Evolutionary conservation across 1,140 invertebrate species (phyloP).

Genomic region (Lordiphosa stackelbergi): DNA sequence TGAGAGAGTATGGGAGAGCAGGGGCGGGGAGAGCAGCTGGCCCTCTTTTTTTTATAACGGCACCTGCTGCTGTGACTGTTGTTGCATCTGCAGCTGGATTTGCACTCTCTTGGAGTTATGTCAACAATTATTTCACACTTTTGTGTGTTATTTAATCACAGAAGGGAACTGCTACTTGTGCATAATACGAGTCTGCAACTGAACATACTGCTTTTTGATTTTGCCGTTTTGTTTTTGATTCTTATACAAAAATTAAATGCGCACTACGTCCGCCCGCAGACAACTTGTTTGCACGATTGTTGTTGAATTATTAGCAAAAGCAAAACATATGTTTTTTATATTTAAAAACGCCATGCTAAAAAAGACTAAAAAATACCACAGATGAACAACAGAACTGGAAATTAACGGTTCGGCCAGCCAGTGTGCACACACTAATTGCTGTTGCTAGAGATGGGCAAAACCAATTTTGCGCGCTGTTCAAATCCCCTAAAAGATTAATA

Average conservation of each 20-base stretch:
- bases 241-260: conserved; percentile 41
- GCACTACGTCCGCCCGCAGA: conserved; percentile 66
- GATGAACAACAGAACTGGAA: not conserved
- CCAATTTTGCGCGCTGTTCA: too few species aligned
- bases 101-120: too few species aligned
- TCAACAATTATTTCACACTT: conserved; percentile 8
- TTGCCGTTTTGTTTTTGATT: conserved; percentile 24
- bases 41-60: not conserved
- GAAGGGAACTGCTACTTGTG: conserved; percentile 16
- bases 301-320: conserved; percentile 29
- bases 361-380: conserved; percentile 35
- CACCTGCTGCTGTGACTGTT: not conserved
- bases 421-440: not conserved
- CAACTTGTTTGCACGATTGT: conserved; percentile 64
- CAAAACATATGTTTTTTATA: conserved; percentile 42
- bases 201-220: conserved; percentile 39
- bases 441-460: too few species aligned
- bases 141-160: conserved; percentile 42
- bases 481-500: too few species aligned
- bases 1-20: not conserved
- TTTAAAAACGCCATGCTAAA: conserved; percentile 23
- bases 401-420: not conserved
- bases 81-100: too few species aligned
- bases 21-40: too few species aligned
- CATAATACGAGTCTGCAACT: conserved; percentile 25